These are phyloP conservation scores for Meloidogyne chitwoodi DNA, from an alignment of 1,140 invertebrate species.

Conservation along the genomic window DNA sequence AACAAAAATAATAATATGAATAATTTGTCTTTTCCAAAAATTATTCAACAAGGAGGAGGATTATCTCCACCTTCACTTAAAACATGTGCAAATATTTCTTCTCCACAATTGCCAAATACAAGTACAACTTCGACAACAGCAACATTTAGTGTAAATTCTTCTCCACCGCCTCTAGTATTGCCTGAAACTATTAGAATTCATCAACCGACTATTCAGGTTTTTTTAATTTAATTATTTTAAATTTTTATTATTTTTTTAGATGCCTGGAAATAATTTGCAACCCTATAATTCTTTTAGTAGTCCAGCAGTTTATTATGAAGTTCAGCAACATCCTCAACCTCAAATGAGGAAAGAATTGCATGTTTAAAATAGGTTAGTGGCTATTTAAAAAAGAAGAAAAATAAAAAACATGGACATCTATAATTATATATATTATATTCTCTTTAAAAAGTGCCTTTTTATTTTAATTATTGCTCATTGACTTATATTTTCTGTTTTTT, in stretches of 20 bases:
- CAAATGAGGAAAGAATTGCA: background rate
- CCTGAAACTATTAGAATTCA: background rate
- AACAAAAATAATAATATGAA: background rate
- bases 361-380: background rate
- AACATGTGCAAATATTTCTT: background rate
- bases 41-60: background rate
- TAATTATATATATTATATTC: background rate
- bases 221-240: too few relatives aligned
- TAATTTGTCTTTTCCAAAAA: background rate
- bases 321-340: background rate
- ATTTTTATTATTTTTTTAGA: background rate
- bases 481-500: too few relatives aligned
- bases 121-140: background rate
- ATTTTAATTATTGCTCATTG: background rate
- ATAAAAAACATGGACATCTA: background rate
- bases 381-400: background rate
- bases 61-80: background rate
- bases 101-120: background rate
- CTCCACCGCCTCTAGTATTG: background rate
- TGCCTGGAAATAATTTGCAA: background rate
- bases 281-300: background rate
- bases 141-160: background rate
- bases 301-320: background rate
- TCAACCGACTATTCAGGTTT: background rate
- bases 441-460: background rate